Base-by-base conservation (phyloP, 2,888 invertebrate genomes). In the Nematopogon swammerdamellus region DNA sequence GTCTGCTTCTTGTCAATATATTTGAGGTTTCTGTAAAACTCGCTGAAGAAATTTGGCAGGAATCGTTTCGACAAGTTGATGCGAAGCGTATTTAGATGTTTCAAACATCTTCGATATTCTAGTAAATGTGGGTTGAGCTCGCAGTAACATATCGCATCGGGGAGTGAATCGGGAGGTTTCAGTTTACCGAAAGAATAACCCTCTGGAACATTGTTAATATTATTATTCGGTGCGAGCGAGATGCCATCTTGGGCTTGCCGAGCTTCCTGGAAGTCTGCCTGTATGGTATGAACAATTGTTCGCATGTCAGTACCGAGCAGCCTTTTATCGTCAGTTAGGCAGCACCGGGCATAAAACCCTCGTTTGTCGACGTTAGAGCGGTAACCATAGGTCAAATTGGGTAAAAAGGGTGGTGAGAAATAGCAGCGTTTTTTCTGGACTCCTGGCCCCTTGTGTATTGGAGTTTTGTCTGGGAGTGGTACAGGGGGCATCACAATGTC, bases 101-200 rank as follows among this genome's bases (percentile, higher is more conserved):
- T 63, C 16, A 84, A 59, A 60, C 81, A 83, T 51, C 69, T 63
- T 53, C 65, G 65, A 17, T 80, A 68, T 53, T 75, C 68, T 1
- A 64, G 61, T 55, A 70, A 65, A 18, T 67, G 70, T 18, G 64
- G 60, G 55, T 72, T 71, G 1, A 70, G 52, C 50, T 64, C 58
- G 54, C 72, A 74, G 52, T 56, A 59, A 14, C 67, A 60, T n/a
- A 79, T 58, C 52, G 82, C 70, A 54, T 81, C 79, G 19, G 67
- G 69, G 1, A 82, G 59, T 49, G 72, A 76, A 53, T 72, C 80
- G 3, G 75, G 65, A 19, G 67, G 65, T 20, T 66, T 64, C 3
- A 72, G 60, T 45, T 61, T 72, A 1, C 84, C 84, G 57, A 81
- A 84, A 19, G 65, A 52, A 53, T 70, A 68, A n/a, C 73, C 80